Conservation (phyloP, 2,797 vertebrate species). For the Poeciliopsis infans region DNA sequence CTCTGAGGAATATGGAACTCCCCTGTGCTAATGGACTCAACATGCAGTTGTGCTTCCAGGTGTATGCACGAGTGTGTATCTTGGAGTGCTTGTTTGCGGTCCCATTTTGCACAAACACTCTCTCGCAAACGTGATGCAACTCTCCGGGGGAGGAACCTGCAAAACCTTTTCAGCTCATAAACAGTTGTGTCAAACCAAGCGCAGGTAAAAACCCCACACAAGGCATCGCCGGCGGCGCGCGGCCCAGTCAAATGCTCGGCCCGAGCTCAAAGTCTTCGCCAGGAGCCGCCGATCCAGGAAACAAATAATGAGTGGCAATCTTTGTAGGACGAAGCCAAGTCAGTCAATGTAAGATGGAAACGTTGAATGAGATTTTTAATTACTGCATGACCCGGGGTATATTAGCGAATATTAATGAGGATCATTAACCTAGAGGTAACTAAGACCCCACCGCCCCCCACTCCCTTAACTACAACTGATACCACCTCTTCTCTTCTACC, state of each 20-base stretch:
- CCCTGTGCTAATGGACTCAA: conserved; percentile 75
- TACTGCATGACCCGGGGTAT: conserved; percentile 88
- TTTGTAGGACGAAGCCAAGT: conserved; percentile 70
- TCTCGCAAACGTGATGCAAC: conserved; percentile 84
- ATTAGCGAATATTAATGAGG: conserved; percentile 87
- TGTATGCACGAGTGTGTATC: conserved; percentile 59
- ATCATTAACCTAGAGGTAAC: conserved; percentile 88
- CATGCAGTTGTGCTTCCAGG: conserved; percentile 59
- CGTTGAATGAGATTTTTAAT: conserved; percentile 88
- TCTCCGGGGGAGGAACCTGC: conserved; percentile 73
- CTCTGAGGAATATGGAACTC: conserved; percentile 80
- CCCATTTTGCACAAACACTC: conserved; percentile 77
- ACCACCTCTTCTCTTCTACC: conserved; percentile 75
- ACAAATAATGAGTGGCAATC: conserved; percentile 76
- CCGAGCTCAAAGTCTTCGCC: conserved; percentile 29
- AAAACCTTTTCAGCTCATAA: conserved; percentile 69
- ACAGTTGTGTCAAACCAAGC: conserved; percentile 68
- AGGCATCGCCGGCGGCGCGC: conserved; percentile 40
- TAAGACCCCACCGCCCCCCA: conserved; percentile 85
- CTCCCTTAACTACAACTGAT: conserved; percentile 86
- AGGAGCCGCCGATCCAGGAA: conserved; percentile 64
- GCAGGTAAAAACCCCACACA: conserved; percentile 48
- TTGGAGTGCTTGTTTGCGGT: conserved; percentile 64
- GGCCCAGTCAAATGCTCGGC: conserved; percentile 46
- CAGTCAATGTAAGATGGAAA: conserved; percentile 77